Evolutionary conservation across 1,140 invertebrate genomes (phyloP), one percentile per base, ranked within the genome.

Genomic region (Protaetia brevitarsis): DNA sequence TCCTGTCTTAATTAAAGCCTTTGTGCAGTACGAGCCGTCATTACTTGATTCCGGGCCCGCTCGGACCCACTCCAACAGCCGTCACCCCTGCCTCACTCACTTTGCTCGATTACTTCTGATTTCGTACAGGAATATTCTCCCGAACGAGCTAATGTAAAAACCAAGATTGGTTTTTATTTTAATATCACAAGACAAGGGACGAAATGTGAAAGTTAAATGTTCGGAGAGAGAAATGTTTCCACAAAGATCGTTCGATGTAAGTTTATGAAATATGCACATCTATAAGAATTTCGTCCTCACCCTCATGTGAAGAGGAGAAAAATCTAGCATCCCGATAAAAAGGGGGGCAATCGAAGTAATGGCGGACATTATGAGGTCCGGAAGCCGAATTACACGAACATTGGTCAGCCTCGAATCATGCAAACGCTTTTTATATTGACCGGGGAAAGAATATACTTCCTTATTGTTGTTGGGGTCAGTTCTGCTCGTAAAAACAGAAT

Each of bases 1-100:
- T 67, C 67, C 63, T 68, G 71, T 70, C 71, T 72, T 72, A 72
- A 72, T 72, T 72, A 72, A 72, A 70, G 69, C 71, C 66, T 72
- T 72, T 72, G 71, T 72, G 68, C 56, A 64, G 63, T 68, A 64
- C 56, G 64, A 11, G 65, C 68, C 68, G 70, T 72, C 70, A 72
- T 72, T 72, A 72, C 68, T 68, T 66, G 70, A 69, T 71, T 71
- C 68, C 66, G 60, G 65, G 37, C 26, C 63, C 60, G 59, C 26
- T 51, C 26, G 41, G 41, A 51, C 41, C 41, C 41, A 51, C 16
- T 51, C 19, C 3, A 23, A 19, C n/a, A n/a, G n/a, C 23, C 57
- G 26, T 57, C 34, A 63, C 68, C 65, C 63, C 67, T 16, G 16
- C 21, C 45, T 57, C 60, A 37, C 23, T 60, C 63, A 45, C 57